A percentile compares a stretch with the other conserved stretches of the same genome.
These are phyloP conservation scores for Acronicta aceris DNA, from an alignment of 2,888 invertebrate genomes.

Conservation along the genomic window DNA sequence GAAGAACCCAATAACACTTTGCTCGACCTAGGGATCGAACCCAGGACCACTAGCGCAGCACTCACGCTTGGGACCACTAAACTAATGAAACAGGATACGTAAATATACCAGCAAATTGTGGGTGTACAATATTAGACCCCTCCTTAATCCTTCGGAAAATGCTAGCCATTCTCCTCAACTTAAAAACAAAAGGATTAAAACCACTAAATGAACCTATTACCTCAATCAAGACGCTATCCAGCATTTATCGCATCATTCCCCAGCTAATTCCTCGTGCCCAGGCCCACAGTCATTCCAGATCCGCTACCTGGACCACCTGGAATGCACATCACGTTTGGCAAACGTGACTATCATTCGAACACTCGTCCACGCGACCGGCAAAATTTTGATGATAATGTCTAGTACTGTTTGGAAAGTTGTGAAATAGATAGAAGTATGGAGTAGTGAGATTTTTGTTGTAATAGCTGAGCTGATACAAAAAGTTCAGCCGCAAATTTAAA, in stretches of 20 bases:
- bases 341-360: slow-evolving; percentile 53
- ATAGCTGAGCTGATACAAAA: no score
- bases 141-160: no score
- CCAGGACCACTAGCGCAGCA: no score
- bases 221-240: slow-evolving; percentile 24
- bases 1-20: no score
- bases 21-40: no score
- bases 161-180: no score
- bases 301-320: slow-evolving; percentile 32
- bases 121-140: no score
- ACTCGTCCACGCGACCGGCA: slow-evolving; percentile 41
- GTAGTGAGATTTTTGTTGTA: slow-evolving; percentile 35
- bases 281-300: slow-evolving; percentile 14
- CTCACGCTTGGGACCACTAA: no score
- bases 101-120: no score
- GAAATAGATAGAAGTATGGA: slow-evolving; percentile 23
- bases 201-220: background rate
- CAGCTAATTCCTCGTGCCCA: slow-evolving; percentile 26
- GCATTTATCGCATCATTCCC: slow-evolving; percentile 30
- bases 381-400: slow-evolving; percentile 57
- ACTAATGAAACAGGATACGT: no score
- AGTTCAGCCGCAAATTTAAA: no score
- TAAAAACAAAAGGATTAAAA: background rate
- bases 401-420: slow-evolving; percentile 42
- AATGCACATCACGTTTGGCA: slow-evolving; percentile 44